Conservation (phyloP, 2,797 vertebrate genomes). For the Lophotriccus pileatus region DNA sequence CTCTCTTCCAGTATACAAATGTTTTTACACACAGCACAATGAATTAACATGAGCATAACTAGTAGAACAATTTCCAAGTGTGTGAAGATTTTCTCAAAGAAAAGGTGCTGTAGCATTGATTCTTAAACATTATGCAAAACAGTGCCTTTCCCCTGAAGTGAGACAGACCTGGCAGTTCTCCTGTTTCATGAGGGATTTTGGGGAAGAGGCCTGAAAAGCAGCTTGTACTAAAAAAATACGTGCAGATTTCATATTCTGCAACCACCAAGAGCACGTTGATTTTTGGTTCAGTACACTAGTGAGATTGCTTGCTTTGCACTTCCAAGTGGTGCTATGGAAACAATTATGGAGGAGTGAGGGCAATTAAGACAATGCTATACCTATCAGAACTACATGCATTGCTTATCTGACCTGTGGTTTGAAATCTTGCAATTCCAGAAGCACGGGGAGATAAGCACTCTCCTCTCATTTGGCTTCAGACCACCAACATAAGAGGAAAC, state of each 20-base stretch:
- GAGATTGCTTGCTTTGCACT: background rate
- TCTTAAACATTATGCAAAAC: constrained; percentile 34
- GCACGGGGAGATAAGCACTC: background rate
- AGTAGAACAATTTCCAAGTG: background rate
- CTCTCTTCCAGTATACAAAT: background rate
- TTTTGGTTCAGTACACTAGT: constrained; percentile 7
- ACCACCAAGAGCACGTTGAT: background rate
- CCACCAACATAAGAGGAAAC: background rate
- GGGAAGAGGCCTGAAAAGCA: background rate
- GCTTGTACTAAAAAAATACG: background rate
- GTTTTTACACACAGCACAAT: background rate
- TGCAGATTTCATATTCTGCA: background rate
- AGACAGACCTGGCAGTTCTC: background rate
- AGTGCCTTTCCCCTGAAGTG: background rate
- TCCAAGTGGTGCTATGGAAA: background rate
- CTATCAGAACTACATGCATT: background rate
- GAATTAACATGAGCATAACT: background rate
- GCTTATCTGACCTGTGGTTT: background rate
- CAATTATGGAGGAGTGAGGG: background rate
- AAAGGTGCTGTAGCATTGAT: background rate
- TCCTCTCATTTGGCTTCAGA: background rate
- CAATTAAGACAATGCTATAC: background rate
- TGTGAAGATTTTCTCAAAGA: constrained; percentile 1
- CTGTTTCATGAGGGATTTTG: constrained; percentile 6
- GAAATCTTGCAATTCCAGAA: background rate